These are phyloP conservation scores for Garra rufa DNA, from an alignment of 2,113 vertebrate genomes.

Conservation along the genomic window DNA sequence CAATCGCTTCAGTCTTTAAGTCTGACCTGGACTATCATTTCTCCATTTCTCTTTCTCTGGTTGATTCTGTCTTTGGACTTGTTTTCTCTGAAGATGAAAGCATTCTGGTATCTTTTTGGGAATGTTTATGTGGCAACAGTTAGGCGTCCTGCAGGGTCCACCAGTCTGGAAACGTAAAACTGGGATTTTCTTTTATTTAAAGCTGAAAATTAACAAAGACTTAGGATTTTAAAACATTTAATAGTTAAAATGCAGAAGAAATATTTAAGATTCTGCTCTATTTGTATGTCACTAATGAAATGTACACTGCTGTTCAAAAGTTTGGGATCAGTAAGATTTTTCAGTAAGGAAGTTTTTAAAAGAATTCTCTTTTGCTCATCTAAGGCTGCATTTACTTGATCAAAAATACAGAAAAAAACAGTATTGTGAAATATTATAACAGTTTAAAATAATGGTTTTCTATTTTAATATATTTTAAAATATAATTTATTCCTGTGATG, in stretches of 20 bases:
- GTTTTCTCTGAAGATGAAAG: slow-evolving; percentile 40
- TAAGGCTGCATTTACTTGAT: too few species aligned
- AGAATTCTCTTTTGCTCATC: too few species aligned
- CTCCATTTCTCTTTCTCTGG: neutral
- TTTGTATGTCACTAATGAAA: too few species aligned
- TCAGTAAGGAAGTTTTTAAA: too few species aligned
- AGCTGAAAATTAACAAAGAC: neutral
- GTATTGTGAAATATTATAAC: too few species aligned
- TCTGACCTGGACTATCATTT: neutral
- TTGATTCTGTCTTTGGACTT: slow-evolving; percentile 21
- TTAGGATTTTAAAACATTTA: neutral
- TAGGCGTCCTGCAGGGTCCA: neutral
- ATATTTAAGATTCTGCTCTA: neutral
- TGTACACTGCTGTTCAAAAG: too few species aligned
- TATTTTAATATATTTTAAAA: too few species aligned
- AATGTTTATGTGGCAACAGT: slow-evolving; percentile 20
- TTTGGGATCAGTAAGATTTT: too few species aligned
- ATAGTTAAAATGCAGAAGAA: neutral
- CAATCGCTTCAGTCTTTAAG: slow-evolving; percentile 8
- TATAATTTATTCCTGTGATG: too few species aligned
- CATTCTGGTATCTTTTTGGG: neutral
- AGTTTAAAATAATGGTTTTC: too few species aligned
- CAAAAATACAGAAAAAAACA: too few species aligned
- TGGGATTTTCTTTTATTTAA: neutral
- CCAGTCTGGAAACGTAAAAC: neutral